A percentile compares a stretch with the other conserved stretches of the same genome.
These are phyloP conservation scores for Arenaria interpres DNA, from an alignment of 2,113 vertebrate genomes.

Conservation along the genomic window DNA sequence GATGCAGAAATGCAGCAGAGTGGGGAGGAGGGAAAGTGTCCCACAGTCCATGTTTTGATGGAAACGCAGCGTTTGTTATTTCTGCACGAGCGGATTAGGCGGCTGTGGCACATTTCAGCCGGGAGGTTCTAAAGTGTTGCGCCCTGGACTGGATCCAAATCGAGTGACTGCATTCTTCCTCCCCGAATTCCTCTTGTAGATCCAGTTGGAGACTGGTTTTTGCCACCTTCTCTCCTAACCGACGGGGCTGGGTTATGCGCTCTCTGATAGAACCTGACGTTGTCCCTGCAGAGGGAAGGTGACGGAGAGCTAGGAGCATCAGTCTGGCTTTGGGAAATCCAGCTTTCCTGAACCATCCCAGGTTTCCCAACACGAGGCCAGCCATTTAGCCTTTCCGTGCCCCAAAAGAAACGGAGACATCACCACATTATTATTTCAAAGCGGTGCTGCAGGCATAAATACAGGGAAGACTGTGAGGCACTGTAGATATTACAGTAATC, in stretches of 20 bases:
- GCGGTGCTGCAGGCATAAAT: neutral
- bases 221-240: neutral
- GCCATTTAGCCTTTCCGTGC: neutral
- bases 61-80: fast-evolving
- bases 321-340: neutral
- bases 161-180: neutral
- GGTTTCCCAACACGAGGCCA: neutral
- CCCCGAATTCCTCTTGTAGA: neutral
- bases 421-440: neutral
- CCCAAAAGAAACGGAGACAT: neutral
- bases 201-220: neutral
- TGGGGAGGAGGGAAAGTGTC: neutral
- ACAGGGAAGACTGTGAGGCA: neutral
- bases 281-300: neutral
- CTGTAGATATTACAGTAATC: neutral
- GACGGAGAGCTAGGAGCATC: neutral
- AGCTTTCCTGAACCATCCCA: neutral
- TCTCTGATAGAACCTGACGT: neutral
- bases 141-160: neutral
- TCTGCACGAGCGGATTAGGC: neutral
- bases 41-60: neutral
- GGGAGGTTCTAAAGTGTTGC: neutral
- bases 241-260: neutral
- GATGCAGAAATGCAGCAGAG: neutral
- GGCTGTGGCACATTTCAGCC: neutral